phyloP scores from a whole-genome alignment of 2,113 vertebrate genomes.

The Talpa occidentalis region DNA sequence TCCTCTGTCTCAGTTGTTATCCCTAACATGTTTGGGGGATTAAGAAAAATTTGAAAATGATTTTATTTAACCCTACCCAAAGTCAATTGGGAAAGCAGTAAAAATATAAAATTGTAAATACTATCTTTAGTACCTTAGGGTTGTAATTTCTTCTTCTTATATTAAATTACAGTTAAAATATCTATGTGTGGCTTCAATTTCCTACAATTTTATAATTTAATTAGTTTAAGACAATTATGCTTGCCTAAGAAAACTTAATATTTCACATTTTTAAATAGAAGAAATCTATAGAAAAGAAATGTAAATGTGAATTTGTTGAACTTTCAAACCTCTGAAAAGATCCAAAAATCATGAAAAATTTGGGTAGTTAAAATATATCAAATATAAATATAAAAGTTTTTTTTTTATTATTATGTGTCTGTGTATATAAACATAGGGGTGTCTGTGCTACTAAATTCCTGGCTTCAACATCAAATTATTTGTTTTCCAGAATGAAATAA shows the following conservation, averaged over 20 bases:
- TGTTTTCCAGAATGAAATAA: constrained; percentile 46
- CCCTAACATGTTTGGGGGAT: neutral
- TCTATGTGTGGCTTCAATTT: neutral
- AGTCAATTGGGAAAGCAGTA: neutral
- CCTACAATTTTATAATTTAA: neutral
- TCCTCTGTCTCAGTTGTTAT: neutral
- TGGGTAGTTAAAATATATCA: neutral
- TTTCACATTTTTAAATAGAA: constrained; percentile 3
- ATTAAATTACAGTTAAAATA: neutral
- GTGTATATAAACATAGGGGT: neutral
- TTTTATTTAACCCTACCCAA: neutral
- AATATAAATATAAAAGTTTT: neutral
- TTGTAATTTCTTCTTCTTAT: neutral
- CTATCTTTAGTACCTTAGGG: neutral
- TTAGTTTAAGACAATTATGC: neutral
- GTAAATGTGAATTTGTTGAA: neutral
- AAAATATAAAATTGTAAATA: neutral
- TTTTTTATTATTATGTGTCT: neutral
- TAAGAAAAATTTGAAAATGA: neutral
- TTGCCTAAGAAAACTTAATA: neutral
- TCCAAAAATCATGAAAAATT: neutral
- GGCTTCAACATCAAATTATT: constrained; percentile 38
- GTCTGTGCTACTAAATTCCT: constrained; percentile 5
- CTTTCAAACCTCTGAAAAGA: neutral
- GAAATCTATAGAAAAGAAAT: neutral